Evolutionary conservation across 2,797 vertebrate genomes (phyloP), one percentile per base, ranked within the genome.

Genomic region (Artibeus lituratus): DNA sequence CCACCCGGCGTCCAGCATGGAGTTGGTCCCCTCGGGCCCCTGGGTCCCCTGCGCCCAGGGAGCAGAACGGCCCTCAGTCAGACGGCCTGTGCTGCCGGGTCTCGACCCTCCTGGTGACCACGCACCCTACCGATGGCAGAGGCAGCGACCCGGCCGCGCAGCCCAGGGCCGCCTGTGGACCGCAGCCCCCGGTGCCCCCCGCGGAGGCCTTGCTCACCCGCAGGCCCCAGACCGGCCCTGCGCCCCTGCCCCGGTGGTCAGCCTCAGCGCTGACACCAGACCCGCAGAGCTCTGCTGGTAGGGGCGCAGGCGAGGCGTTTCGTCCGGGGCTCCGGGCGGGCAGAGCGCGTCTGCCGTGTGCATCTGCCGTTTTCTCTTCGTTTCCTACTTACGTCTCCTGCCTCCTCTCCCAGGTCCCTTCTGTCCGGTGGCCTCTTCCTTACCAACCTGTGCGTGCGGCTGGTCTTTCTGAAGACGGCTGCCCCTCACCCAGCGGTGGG

Each of bases 181-280:
- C 0, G 8, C n/a, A 16, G 12, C 32, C 10, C 26, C 26, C 0
- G 3, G 35, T 42, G 15, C 3, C 9, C 18, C 19, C 59, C 1
- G 2, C 0, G 29, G n/a, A 7, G 0, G 29, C 42, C 42, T 8
- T 12, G 0, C 22, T 26, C 24, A 14, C 37, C 5, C 1, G 2
- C 22, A 0, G 10, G 42, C 32, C 16, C 26, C 57, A 37, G 55
- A 18, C 3, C 37, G 2, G 44, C 3, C 49, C 59, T 3, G 1
- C 1, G 1, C 4, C 10, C 3, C 7, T 2, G 69, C 37, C 21
- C 10, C 0, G 12, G 1, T 1, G 12, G 32, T 21, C n/a, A n/a
- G n/a, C n/a, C n/a, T n/a, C 18, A 1, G 2, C n/a, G 7, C 1
- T 19, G 57, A 2, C n/a, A 1, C 0, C 22, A 2, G n/a, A 32